phyloP scores from a whole-genome alignment of 2,888 invertebrate genomes.

The Tenthredo amoena region DNA sequence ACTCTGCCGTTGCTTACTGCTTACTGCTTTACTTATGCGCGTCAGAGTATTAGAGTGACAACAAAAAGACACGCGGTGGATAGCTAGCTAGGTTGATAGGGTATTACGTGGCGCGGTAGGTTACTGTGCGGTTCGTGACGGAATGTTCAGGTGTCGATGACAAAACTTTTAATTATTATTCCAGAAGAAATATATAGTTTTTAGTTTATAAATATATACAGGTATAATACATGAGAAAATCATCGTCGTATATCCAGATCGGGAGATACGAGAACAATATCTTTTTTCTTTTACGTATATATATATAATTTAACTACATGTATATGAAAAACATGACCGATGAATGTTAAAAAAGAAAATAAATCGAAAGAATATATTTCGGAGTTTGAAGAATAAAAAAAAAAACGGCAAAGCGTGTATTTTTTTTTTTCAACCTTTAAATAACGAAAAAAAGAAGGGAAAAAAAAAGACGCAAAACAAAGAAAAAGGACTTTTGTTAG shows the following conservation, averaged over 20 bases:
- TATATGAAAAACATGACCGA: no score
- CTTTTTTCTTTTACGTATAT: no score
- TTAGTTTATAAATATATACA: background rate
- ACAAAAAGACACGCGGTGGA: conserved; percentile 4
- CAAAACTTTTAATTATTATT: conserved; percentile 31
- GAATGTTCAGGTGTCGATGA: conserved; percentile 32
- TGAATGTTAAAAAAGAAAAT: no score
- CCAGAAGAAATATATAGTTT: background rate
- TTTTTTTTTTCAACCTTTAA: background rate
- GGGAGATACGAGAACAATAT: no score
- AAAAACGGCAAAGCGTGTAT: background rate
- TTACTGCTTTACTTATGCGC: background rate
- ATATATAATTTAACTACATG: no score
- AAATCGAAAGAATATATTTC: no score
- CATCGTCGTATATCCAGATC: no score
- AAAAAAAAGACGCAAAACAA: background rate
- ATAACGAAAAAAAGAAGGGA: background rate
- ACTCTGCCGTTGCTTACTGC: background rate
- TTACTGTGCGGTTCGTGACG: conserved; percentile 15
- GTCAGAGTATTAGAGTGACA: background rate
- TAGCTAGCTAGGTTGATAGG: background rate
- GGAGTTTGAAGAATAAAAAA: background rate
- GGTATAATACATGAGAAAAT: background rate
- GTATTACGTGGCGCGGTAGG: background rate
- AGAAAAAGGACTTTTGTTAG: conserved; percentile 4